A percentile compares a stretch with the other conserved stretches of the same genome.
phyloP scores from a whole-genome alignment of 2,888 invertebrate genomes.

The Sisyra nigra region DNA sequence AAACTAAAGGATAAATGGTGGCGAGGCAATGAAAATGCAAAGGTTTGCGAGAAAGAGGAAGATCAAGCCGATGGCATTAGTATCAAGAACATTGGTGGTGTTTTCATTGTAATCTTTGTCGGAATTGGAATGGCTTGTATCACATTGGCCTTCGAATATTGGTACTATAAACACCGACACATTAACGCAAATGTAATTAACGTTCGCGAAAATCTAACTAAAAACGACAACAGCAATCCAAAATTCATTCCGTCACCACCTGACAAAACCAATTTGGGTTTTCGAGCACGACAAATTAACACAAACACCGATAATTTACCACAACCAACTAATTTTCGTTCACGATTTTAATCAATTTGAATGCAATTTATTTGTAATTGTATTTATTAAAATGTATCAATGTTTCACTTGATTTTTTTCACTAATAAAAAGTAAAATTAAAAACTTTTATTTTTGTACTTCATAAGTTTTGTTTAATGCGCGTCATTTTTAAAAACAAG shows the following conservation, averaged over 20 bases:
- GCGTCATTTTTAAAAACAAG: too few species aligned
- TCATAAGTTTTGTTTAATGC: too few species aligned
- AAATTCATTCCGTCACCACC: background rate
- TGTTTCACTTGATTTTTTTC: too few species aligned
- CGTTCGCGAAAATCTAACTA: slow-evolving; percentile 30
- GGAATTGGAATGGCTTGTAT: slow-evolving; percentile 84
- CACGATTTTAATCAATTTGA: slow-evolving; percentile 4
- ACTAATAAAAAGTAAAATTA: too few species aligned
- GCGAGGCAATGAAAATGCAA: slow-evolving; percentile 67
- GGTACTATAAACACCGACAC: slow-evolving; percentile 75
- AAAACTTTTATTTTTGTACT: too few species aligned
- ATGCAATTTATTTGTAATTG: background rate
- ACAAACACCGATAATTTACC: background rate
- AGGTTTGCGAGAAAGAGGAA: slow-evolving; percentile 70
- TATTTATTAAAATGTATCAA: too few species aligned
- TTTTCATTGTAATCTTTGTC: slow-evolving; percentile 93
- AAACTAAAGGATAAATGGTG: slow-evolving; percentile 95
- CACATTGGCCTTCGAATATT: slow-evolving; percentile 85
- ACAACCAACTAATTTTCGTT: background rate
- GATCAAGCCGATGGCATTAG: slow-evolving; percentile 95
- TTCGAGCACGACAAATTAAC: slow-evolving; percentile 1
- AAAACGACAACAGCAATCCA: background rate
- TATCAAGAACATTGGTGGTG: slow-evolving; percentile 94
- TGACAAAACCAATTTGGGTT: background rate
- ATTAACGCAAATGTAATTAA: slow-evolving; percentile 38